Evolutionary conservation across 2,797 vertebrate species (phyloP).

Genomic region (Enteromius argenteus): DNA sequence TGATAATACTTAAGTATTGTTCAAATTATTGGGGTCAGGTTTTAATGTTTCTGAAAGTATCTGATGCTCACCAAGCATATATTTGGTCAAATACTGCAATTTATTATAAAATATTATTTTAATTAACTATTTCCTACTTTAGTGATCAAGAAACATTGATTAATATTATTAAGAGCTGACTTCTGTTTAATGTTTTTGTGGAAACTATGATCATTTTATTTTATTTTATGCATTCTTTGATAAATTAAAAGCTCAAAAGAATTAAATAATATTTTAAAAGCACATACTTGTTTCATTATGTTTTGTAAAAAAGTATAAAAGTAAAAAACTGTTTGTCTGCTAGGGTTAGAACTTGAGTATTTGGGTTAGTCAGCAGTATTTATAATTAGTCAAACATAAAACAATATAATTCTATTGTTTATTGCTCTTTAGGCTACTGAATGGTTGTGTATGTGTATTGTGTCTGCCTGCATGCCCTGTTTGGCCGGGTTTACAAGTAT

Average conservation of each 20-base stretch:
- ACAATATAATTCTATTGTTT: background rate
- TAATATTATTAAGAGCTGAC: background rate
- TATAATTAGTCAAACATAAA: constrained; percentile 9
- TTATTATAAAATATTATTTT: background rate
- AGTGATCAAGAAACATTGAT: background rate
- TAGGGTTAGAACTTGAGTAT: background rate
- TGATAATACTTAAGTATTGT: background rate
- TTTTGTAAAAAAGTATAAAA: background rate
- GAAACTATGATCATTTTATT: background rate
- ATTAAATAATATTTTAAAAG: background rate
- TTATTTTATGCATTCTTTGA: background rate
- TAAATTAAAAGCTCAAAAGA: background rate
- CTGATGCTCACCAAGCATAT: background rate
- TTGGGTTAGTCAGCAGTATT: background rate
- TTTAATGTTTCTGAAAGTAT: no score
- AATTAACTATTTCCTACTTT: background rate
- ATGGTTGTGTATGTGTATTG: constrained; percentile 7
- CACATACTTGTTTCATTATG: background rate
- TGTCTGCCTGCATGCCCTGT: constrained; percentile 17
- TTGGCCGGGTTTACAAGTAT: constrained; percentile 57
- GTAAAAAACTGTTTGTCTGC: background rate
- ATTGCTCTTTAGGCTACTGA: background rate
- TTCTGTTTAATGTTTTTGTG: background rate
- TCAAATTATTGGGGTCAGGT: background rate
- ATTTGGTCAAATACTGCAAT: background rate